These are phyloP conservation scores for Ammodramus savannarum DNA, from an alignment of 2,113 vertebrate species.

Conservation along the genomic window DNA sequence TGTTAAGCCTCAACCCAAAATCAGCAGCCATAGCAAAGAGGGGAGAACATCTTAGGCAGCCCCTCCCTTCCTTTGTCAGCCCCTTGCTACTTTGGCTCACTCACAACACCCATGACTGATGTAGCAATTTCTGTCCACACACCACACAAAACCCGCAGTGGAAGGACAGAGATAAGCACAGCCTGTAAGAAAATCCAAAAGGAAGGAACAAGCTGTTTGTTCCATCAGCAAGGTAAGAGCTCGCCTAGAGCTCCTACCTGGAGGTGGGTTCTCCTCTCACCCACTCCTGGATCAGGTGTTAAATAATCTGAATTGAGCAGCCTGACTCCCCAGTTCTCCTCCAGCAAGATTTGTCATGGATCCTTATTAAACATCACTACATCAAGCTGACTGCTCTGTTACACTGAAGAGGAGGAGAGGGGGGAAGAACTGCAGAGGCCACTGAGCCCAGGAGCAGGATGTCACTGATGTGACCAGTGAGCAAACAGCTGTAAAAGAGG, in stretches of 20 bases:
- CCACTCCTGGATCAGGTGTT: not conserved
- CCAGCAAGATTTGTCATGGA: not conserved
- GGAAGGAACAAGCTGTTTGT: not conserved
- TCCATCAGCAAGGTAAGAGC: not conserved
- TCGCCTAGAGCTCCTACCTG: not conserved
- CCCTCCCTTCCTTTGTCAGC: not conserved
- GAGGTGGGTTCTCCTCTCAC: not conserved
- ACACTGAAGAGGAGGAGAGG: not conserved
- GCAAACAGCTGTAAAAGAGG: not conserved
- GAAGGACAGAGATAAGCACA: not conserved
- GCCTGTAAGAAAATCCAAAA: not conserved
- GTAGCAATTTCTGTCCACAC: not conserved
- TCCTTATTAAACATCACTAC: not conserved
- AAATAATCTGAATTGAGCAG: not conserved
- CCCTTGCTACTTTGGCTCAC: not conserved
- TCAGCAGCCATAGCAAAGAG: not conserved
- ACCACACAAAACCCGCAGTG: not conserved
- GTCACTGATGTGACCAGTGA: accelerated
- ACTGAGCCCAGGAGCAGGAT: not conserved
- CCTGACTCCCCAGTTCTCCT: not conserved
- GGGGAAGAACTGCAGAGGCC: not conserved
- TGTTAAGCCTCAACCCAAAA: not conserved
- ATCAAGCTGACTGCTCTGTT: not conserved
- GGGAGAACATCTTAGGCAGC: not conserved
- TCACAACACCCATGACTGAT: not conserved